Base-by-base conservation (phyloP, 2,113 vertebrate species). In the Baryphthengus martii region DNA sequence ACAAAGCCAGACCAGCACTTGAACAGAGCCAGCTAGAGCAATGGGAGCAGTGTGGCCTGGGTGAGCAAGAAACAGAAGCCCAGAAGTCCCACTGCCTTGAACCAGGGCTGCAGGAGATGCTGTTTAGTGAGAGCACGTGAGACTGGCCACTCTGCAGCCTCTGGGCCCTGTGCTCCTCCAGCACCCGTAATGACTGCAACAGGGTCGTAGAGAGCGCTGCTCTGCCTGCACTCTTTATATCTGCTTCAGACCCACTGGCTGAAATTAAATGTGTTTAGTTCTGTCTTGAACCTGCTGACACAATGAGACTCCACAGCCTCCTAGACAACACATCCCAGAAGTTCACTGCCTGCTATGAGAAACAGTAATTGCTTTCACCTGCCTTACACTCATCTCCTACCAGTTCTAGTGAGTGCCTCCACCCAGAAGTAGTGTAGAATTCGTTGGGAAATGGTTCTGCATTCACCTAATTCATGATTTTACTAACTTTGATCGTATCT, bases 161-260 rank as follows among this genome's bases (percentile, higher is more conserved):
- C 2, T 6, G 59, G 35, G 7, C 13, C 24, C 63, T 9, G 28
- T 25, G 44, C 72, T 90, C 35, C 72, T 47, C 23, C 44, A 39
- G 78, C 29, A 29, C 16, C 81, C 33, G 26, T 5, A 37, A 15
- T 0, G 1, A 24, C 28, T 24, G 44, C 29, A 35, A 1, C 0
- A 33, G 67, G 44, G 53, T 37, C 26, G 21, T 0, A 35, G 44
- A 42, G 35, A 87, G 10, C 40, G 7, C 35, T 45, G 74, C 47
- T 78, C 47, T 40, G 3, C 11, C 39, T 26, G 49, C 12, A 9
- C 9, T 35, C 2, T 25, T 33, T 3, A 23, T 3, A 44, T 7
- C 35, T 39, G 15, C 61, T 56, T 56, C 1, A 1, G 12, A 37
- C 28, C 44, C 49, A 8, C 29, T 44, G 31, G 6, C 21, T 76